These are phyloP conservation scores for Teleiodes luculella DNA, from an alignment of 2,888 invertebrate species.

Conservation along the genomic window DNA sequence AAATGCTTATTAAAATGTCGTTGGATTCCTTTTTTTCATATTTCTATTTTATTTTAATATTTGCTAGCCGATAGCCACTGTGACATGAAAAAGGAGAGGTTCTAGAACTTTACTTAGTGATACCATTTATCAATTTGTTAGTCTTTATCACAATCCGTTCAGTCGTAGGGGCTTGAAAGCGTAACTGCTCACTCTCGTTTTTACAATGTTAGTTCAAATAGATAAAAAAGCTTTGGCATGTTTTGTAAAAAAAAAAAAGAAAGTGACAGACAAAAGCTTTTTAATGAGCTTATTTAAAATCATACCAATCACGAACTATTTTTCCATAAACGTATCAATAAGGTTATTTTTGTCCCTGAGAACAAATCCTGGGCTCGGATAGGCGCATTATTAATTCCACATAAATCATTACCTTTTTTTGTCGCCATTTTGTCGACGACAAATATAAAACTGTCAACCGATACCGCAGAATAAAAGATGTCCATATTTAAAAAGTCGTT, in stretches of 20 bases:
- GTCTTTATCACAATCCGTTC: no score
- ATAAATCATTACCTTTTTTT: conserved; percentile 72
- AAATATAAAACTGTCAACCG: conserved; percentile 77
- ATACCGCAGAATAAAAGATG: conserved; percentile 68
- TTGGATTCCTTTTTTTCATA: conserved; percentile 1
- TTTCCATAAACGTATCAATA: not conserved
- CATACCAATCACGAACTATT: not conserved
- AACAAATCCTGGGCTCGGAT: conserved; percentile 33
- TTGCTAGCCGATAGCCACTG: not conserved
- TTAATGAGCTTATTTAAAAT: no score
- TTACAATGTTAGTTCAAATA: no score
- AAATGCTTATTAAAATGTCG: conserved; percentile 31
- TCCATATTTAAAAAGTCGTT: conserved; percentile 77
- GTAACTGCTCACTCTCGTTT: no score
- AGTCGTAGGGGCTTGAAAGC: no score
- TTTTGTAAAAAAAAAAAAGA: not conserved
- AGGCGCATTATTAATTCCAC: conserved; percentile 61
- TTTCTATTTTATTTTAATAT: not conserved
- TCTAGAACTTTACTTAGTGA: no score
- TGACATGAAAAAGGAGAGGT: not conserved
- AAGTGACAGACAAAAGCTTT: no score
- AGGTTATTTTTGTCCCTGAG: conserved; percentile 20
- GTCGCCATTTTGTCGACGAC: conserved; percentile 59
- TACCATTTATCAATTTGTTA: no score
- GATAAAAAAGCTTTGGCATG: no score